phyloP scores from a whole-genome alignment of 2,113 vertebrate species.

The Sinosuthora webbiana region DNA sequence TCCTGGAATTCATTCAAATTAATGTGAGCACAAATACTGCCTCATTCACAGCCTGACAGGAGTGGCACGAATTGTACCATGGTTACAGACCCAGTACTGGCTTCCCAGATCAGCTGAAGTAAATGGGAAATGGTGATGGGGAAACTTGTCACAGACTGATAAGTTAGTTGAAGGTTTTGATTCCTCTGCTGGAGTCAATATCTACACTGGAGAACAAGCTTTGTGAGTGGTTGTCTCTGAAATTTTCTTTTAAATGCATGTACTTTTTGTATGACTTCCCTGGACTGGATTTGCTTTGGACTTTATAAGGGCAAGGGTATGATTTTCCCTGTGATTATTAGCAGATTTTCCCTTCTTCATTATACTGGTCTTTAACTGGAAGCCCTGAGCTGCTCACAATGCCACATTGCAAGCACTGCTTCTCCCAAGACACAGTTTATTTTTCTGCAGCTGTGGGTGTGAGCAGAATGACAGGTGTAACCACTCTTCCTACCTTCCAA shows the following conservation, averaged over 20 bases:
- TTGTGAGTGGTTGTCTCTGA: background rate
- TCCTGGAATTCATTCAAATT: slow-evolving; percentile 62
- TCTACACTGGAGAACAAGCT: background rate
- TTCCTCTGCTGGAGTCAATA: background rate
- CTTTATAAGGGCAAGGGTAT: background rate
- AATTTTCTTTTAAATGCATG: background rate
- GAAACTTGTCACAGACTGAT: background rate
- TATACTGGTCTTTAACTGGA: background rate
- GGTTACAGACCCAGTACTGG: background rate
- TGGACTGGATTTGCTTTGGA: background rate
- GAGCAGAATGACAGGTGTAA: background rate
- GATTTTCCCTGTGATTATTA: background rate
- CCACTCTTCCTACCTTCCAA: slow-evolving; percentile 70
- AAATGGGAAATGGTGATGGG: background rate
- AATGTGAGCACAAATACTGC: background rate
- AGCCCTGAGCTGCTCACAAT: background rate
- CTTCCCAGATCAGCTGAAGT: background rate
- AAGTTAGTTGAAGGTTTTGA: background rate
- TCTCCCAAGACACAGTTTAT: background rate
- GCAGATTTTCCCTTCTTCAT: background rate
- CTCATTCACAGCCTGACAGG: background rate
- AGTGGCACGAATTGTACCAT: background rate
- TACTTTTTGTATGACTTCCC: background rate
- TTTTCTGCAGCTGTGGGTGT: background rate
- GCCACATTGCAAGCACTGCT: background rate